Conservation (phyloP, 2,888 invertebrate species). For the Pandemis corylana region DNA sequence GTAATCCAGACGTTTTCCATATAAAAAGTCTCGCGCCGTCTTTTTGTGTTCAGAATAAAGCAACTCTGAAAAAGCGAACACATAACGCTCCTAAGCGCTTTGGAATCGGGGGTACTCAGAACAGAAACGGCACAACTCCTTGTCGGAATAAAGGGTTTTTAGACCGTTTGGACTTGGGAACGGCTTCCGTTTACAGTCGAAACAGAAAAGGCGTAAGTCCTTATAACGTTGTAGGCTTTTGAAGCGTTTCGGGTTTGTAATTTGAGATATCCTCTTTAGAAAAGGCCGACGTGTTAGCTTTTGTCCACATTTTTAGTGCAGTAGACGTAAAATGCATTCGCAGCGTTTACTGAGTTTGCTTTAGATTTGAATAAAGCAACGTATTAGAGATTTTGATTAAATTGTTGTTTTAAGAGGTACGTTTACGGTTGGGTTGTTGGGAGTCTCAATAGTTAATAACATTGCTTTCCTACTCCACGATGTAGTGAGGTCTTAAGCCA, state of each 20-base stretch:
- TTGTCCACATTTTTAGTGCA: slow-evolving; percentile 34
- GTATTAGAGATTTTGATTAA: not conserved
- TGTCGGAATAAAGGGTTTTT: not conserved
- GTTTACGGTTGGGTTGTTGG: not conserved
- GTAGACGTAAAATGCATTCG: slow-evolving; percentile 14
- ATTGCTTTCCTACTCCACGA: no score
- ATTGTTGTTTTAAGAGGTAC: not conserved
- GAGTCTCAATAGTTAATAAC: not conserved
- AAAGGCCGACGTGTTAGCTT: slow-evolving; percentile 39
- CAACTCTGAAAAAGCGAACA: slow-evolving; percentile 36
- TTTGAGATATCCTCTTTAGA: slow-evolving; percentile 18
- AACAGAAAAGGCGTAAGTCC: slow-evolving; percentile 17
- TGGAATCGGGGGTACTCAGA: not conserved
- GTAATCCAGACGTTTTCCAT: slow-evolving; percentile 30
- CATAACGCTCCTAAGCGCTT: slow-evolving; percentile 36
- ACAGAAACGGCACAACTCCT: slow-evolving; percentile 11
- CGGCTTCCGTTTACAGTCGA: not conserved
- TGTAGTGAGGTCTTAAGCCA: no score
- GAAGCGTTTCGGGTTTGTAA: not conserved
- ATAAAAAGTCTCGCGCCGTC: slow-evolving; percentile 23
- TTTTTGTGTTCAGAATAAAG: slow-evolving; percentile 37
- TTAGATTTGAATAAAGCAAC: not conserved
- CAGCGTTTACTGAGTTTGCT: slow-evolving; percentile 11
- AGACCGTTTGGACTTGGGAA: not conserved
- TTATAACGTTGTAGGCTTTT: not conserved